These are phyloP conservation scores for Pissodes strobi DNA, from an alignment of 1,140 invertebrate species.

Conservation along the genomic window DNA sequence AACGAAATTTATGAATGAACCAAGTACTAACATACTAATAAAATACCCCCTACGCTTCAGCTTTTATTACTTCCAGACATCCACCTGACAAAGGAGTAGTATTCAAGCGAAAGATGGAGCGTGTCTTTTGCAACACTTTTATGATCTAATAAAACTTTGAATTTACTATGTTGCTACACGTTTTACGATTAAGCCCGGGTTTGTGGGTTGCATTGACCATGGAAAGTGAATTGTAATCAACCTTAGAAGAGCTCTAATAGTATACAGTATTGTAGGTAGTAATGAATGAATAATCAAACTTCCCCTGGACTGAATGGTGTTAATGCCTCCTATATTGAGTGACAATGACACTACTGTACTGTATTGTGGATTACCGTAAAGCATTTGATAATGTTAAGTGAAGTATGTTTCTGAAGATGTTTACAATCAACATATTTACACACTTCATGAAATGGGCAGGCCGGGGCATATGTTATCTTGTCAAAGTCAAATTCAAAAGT, in stretches of 20 bases:
- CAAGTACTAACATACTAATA: neutral
- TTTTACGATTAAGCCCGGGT: neutral
- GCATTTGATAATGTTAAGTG: too few relatives aligned
- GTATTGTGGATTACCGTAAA: too few relatives aligned
- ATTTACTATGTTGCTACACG: neutral
- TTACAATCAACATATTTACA: too few relatives aligned
- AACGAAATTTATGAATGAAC: neutral
- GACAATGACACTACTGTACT: too few relatives aligned
- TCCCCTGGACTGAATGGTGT: too few relatives aligned
- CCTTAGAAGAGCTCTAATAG: neutral
- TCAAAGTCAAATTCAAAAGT: too few relatives aligned
- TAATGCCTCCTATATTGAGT: too few relatives aligned
- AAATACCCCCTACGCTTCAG: neutral
- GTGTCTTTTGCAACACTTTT: conserved; percentile 14
- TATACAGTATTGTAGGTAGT: neutral
- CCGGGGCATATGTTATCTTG: too few relatives aligned
- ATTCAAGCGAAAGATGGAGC: neutral
- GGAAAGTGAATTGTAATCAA: neutral
- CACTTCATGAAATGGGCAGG: too few relatives aligned
- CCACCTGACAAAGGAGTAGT: conserved; percentile 1
- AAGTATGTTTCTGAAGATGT: too few relatives aligned
- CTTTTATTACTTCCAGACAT: conserved; percentile 10
- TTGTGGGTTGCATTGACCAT: too few relatives aligned
- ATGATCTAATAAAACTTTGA: conserved; percentile 7
- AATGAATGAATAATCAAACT: too few relatives aligned